Evolutionary conservation across 2,113 vertebrate genomes (phyloP), one percentile per base, ranked within the genome.

Genomic region (Nettapus auritus): DNA sequence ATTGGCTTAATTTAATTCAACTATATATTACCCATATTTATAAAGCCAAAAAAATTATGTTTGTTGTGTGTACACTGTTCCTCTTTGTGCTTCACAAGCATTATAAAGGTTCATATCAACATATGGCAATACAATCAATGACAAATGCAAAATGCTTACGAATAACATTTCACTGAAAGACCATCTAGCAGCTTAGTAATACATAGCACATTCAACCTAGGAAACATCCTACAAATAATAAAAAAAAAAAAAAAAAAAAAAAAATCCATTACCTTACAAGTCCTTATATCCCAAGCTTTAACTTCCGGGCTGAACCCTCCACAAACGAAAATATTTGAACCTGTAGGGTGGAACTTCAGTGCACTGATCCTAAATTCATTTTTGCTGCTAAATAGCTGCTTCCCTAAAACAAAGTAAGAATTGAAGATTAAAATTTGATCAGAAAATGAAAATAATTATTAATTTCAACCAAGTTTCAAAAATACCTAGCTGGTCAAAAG

Each of bases 271-370:
- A 99, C 99, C 99, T 99, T 99, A 94, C 98, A 95, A 67, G 96
- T 98, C 95, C 99, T 98, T 56, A 98, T 75, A 96, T 99, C 99
- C 99, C 99, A 99, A 18, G 99, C 99, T 93, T 98, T 99, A 96
- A 99, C 98, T 90, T 97, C 98, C 2, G 99, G 95, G 95, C 99
- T 98, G 98, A 99, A 99, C 22, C 99, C 99, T 59, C 99, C 99
- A 78, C 98, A 99, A 83, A 99, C 84, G 89, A 99, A 99, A 31
- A 99, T 67, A 78, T 97, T 98, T 20, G 98, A 98, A 81, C 98
- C 98, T 76, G 96, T 94, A 42, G 99, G 99, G 62, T 99, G 98
- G 78, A 98, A 96, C 38, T 97, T 98, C 82, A 98, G 96, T 4
- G 98, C 94, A 60, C 98, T 99, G 96, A 99, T 98, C 85, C 98